Base-by-base conservation (phyloP, 2,888 invertebrate species). In the Thera obeliscata region DNA sequence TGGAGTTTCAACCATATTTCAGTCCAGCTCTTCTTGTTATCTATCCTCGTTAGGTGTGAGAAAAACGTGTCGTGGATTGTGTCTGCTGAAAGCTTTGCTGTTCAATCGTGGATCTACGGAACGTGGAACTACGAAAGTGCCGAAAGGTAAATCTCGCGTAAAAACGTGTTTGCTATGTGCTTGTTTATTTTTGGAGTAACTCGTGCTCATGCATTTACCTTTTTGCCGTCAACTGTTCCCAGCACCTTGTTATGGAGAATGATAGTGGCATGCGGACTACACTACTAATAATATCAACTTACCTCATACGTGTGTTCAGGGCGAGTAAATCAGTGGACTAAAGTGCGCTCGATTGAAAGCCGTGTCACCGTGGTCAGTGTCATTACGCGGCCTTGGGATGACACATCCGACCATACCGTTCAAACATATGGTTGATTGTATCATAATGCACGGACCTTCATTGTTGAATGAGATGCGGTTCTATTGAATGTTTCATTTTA, bases 161-260 rank as follows among this genome's bases (percentile, higher is more conserved):
- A 64, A 57, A 71, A 69, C 73, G 77, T 74, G 75, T 69, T 74
- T 71, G 67, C 73, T 78, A 70, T 64, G 89, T 90, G 88, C 80
- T 79, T 83, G 85, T 90, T 92, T 91, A 91, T 89, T 89, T 90
- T 91, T 92, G 92, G 91, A 92, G 90, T 87, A 83, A 87, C 81
- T 83, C 77, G 74, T 80, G 77, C 74, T 74, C 90, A 89, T 90
- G 90, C 91, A 85, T 88, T 69, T 90, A 92, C 91, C 91, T 90
- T 81, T 75, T 77, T 76, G 75, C 81, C 60, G 82, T 76, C 77
- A 84, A 76, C 78, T 74, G 85, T 81, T 77, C 83, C 93, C 92
- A 86, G 86, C 87, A 91, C 91, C 90, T 77, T 80, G 81, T 89
- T 89, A 87, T 82, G 74, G 67, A 75, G 71, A 76, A 72, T 78